These are phyloP conservation scores for Cardiocondyla obscurior DNA, from an alignment of 1,140 invertebrate species.

Conservation along the genomic window DNA sequence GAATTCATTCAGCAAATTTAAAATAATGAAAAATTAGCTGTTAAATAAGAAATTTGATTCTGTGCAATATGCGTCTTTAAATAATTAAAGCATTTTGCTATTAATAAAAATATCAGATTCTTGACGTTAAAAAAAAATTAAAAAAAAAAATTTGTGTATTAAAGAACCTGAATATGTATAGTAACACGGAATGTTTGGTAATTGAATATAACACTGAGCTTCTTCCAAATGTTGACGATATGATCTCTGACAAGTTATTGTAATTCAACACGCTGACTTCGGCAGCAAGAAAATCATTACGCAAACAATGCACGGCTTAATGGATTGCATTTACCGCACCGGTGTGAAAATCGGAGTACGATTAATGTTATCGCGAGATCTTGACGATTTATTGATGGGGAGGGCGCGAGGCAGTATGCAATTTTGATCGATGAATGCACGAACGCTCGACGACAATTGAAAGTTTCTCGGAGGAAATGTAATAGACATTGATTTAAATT, in stretches of 20 bases:
- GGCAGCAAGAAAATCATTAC: conserved; percentile 24
- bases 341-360: conserved; percentile 18
- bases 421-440: conserved; percentile 48
- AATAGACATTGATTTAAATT: conserved; percentile 43
- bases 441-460: background rate
- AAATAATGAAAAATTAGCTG: background rate
- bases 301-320: conserved; percentile 58
- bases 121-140: background rate
- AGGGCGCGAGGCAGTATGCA: background rate
- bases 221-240: background rate
- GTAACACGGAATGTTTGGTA: background rate
- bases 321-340: conserved; percentile 50
- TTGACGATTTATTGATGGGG: background rate
- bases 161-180: background rate
- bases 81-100: background rate
- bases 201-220: background rate
- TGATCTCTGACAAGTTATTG: background rate
- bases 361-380: conserved; percentile 51
- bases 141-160: background rate
- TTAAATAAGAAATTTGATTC: background rate
- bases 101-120: background rate
- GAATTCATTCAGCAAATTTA: background rate
- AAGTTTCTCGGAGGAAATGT: background rate
- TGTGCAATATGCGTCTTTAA: background rate
- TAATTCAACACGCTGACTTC: background rate